Evolutionary conservation across 2,113 vertebrate genomes (phyloP).

Genomic region (Amblyornis subalaris): DNA sequence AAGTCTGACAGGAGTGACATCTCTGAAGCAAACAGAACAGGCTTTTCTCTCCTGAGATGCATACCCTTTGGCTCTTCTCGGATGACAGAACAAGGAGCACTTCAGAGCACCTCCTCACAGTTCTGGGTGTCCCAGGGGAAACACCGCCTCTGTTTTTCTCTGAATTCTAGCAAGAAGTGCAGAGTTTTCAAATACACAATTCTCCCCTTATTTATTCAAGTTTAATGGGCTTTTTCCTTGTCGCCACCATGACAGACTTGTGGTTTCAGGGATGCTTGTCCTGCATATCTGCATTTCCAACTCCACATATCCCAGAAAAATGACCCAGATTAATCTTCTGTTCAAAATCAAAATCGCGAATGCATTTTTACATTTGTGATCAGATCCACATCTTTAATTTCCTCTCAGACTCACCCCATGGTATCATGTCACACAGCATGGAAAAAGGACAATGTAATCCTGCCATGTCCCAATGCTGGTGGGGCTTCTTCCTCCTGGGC

Average conservation of each 20-base stretch:
- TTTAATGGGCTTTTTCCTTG: neutral
- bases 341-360: neutral
- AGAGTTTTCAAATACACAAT: neutral
- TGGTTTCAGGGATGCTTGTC: neutral
- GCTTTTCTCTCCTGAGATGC: neutral
- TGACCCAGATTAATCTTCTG: neutral
- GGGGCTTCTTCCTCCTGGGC: neutral
- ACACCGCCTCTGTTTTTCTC: neutral
- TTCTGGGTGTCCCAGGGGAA: neutral
- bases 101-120: neutral
- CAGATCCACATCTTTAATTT: neutral
- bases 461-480: neutral
- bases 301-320: fast-evolving
- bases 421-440: neutral
- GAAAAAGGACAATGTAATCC: neutral
- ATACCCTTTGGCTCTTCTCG: neutral
- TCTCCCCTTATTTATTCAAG: neutral
- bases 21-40: neutral
- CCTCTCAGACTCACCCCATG: neutral
- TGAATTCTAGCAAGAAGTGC: neutral
- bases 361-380: neutral
- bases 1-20: neutral
- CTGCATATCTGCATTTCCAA: neutral
- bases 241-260: fast-evolving
- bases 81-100: neutral